Percentiles rank a stretch among this genome's conserved stretches.
Conservation (phyloP, 2,113 vertebrate species). For the Takifugu flavidus region DNA sequence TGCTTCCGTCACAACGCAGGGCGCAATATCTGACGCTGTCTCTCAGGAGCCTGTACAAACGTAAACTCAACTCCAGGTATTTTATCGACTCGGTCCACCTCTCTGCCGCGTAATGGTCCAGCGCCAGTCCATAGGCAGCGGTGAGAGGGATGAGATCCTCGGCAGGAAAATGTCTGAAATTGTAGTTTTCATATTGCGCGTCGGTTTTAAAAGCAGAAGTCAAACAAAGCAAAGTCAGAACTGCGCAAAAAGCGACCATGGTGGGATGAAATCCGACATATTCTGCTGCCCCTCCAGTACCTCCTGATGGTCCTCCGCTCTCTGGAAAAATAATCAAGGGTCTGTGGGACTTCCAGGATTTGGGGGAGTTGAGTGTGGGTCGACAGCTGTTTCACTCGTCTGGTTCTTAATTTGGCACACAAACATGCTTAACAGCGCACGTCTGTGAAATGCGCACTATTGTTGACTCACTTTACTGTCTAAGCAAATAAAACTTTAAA, state of each 20-base stretch:
- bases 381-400: conserved; percentile 16
- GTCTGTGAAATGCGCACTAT: no score
- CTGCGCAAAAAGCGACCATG: conserved; percentile 33
- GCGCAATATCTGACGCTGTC: conserved; percentile 81
- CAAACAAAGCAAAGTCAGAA: conserved; percentile 9
- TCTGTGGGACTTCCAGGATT: conserved; percentile 46
- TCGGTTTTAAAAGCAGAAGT: not conserved
- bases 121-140: conserved; percentile 72
- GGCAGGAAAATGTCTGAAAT: conserved; percentile 75
- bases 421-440: not conserved
- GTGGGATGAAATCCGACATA: conserved; percentile 12
- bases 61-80: conserved; percentile 79
- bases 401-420: conserved; percentile 31
- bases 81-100: conserved; percentile 78
- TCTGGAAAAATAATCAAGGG: conserved; percentile 53
- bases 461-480: no score
- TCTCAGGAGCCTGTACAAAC: conserved; percentile 78
- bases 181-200: conserved; percentile 82
- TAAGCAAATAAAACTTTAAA: no score
- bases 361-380: conserved; percentile 28
- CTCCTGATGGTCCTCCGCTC: conserved; percentile 10
- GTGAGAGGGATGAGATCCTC: conserved; percentile 79
- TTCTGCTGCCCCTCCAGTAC: not conserved
- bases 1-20: conserved; percentile 64
- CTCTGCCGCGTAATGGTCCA: conserved; percentile 77